Percentiles rank a stretch among this genome's conserved stretches.
Conservation (phyloP, 2,797 vertebrate genomes). For the Podargus strigoides region DNA sequence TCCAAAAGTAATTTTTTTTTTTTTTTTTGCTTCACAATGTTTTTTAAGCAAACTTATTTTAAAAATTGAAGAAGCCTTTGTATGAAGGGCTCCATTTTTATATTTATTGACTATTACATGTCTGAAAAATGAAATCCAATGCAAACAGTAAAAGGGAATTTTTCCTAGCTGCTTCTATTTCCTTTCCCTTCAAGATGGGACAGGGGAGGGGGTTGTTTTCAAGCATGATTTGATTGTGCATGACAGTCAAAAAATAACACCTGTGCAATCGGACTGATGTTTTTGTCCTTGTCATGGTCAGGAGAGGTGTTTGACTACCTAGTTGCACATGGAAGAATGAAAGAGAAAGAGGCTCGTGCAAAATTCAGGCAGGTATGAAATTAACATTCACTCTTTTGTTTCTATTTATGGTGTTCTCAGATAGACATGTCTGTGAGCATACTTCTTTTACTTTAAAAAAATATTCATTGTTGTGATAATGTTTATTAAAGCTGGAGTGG, state of each 20-base stretch:
- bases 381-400: constrained; percentile 2
- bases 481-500: background rate
- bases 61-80: background rate
- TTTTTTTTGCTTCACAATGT: background rate
- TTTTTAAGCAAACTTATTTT: background rate
- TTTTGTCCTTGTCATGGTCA: constrained; percentile 66
- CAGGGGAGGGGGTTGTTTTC: background rate
- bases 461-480: background rate
- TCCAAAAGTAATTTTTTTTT: background rate
- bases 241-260: background rate
- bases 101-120: background rate
- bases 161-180: background rate
- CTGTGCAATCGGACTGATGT: background rate
- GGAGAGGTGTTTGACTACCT: constrained; percentile 96
- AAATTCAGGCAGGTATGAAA: constrained; percentile 96
- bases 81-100: background rate
- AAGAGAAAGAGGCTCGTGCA: constrained; percentile 95
- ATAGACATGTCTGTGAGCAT: background rate
- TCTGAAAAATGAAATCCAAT: background rate
- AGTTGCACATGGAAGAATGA: constrained; percentile 97
- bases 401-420: constrained; percentile 8
- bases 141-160: background rate
- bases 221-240: background rate
- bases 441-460: background rate
- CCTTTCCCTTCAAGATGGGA: background rate